Conservation (phyloP, 2,888 invertebrate genomes). For the Mechanitis messenoides region DNA sequence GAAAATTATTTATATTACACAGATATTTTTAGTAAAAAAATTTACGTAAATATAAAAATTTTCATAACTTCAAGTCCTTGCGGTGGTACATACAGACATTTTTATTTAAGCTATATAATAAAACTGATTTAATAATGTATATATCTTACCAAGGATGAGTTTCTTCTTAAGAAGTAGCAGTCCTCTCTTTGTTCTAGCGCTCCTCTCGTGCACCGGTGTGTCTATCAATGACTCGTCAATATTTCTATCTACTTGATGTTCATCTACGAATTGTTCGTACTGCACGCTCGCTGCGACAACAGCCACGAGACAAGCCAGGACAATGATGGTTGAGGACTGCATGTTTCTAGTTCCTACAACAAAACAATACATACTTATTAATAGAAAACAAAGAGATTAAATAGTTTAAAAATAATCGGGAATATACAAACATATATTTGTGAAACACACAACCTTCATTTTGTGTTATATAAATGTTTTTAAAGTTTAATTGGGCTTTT, state of each 20-base stretch:
- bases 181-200: conserved; percentile 61
- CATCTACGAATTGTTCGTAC: conserved; percentile 42
- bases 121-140: neutral
- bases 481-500: too few species aligned
- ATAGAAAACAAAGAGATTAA: neutral
- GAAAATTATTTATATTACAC: too few species aligned
- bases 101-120: too few species aligned
- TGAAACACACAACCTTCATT: neutral
- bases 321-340: conserved; percentile 61
- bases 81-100: too few species aligned
- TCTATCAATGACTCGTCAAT: conserved; percentile 45
- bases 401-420: too few species aligned
- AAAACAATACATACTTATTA: too few species aligned
- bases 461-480: too few species aligned
- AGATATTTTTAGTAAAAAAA: too few species aligned
- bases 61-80: too few species aligned
- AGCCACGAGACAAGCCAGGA: conserved; percentile 60
- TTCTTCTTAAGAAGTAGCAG: conserved; percentile 65
- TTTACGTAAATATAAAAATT: too few species aligned
- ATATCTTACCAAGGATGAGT: conserved; percentile 56
- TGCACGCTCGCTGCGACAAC: conserved; percentile 49
- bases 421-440: too few species aligned
- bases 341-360: conserved; percentile 41
- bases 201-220: conserved; percentile 53
- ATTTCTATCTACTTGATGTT: conserved; percentile 37